These are phyloP conservation scores for Syngnathus scovelli DNA, from an alignment of 2,113 vertebrate species.

Conservation along the genomic window DNA sequence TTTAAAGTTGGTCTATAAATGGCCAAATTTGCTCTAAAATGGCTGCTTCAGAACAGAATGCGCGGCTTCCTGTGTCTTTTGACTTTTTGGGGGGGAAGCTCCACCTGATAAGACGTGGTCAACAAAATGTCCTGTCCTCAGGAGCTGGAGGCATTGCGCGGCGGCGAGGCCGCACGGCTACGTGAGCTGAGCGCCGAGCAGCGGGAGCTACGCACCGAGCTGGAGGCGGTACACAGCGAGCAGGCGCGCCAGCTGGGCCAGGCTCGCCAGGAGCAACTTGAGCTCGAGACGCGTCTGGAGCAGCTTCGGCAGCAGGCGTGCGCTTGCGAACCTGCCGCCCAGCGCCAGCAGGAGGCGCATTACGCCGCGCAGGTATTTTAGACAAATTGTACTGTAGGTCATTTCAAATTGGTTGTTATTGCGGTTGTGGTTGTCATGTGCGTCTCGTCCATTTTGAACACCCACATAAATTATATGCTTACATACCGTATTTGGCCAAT, in stretches of 20 bases:
- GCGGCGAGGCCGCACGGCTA: constrained; percentile 76
- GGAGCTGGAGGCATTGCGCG: constrained; percentile 81
- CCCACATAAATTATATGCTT: background rate
- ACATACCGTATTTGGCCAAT: background rate
- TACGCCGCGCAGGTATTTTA: constrained; percentile 85
- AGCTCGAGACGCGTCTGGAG: constrained; percentile 90
- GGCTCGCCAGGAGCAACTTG: constrained; percentile 88
- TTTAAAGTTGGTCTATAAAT: too few relatives aligned
- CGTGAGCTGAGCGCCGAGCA: constrained; percentile 87
- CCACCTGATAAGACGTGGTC: background rate
- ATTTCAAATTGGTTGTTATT: background rate
- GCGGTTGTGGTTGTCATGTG: background rate
- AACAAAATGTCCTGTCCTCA: constrained; percentile 28
- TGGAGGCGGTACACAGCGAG: constrained; percentile 88
- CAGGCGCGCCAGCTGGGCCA: constrained; percentile 89
- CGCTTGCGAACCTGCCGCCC: constrained; percentile 81
- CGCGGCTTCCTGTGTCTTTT: background rate
- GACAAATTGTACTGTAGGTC: background rate
- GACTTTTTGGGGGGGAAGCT: background rate
- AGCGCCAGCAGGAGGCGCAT: constrained; percentile 87
- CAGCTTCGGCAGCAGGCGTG: constrained; percentile 92
- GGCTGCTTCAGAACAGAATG: too few relatives aligned
- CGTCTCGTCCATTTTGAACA: background rate
- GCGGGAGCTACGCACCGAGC: constrained; percentile 86
- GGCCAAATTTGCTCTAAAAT: too few relatives aligned